Base-by-base conservation (phyloP, 2,113 vertebrate species). In the Myiopsitta monachus region DNA sequence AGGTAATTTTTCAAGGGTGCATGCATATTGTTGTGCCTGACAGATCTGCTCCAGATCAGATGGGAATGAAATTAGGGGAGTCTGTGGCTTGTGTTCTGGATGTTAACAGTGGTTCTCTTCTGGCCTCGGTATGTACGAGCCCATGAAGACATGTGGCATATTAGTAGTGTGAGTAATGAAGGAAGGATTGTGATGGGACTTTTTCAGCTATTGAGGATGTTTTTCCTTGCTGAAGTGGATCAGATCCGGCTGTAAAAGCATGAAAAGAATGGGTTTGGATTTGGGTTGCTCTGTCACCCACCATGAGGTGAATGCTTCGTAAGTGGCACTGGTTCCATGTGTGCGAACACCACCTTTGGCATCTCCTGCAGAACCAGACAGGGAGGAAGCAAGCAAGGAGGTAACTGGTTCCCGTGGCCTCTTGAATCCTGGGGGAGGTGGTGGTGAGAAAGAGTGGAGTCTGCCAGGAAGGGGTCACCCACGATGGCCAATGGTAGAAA, bases 331-430 rank as follows among this genome's bases (percentile, higher is more conserved):
- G 39, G 30, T 38, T 80, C 62, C 33, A 39, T 2, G 5, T 26
- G 63, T 1, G 2, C 16, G 57, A 84, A 43, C 2, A 1, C 12
- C 39, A 1, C 28, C 0, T 6, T 1, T 2, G 10, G 38, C 1
- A 26, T 22, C 44, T 33, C 57, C 57, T 36, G 47, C 2, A 11
- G 4, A 1, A 31, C 7, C 41, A 51, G 78, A 7, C 28, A 12
- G n/a, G 10, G 43, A 79, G 23, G 66, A 18, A 52, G 54, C n/a
- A 47, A 41, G 21, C 30, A 2, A 6, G 57, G 76, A 72, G 76
- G 80, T 54, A n/a, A 38, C 38, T 14, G 14, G 76, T 93, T 96
- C 96, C 92, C 94, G 79, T 87, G 90, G 86, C 86, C 88, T 79
- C 33, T 41, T 49, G 55, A 64, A 92, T 78, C 73, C 88, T 1